Conservation (phyloP, 2,888 invertebrate species). For the Cerceris ruficornis region DNA sequence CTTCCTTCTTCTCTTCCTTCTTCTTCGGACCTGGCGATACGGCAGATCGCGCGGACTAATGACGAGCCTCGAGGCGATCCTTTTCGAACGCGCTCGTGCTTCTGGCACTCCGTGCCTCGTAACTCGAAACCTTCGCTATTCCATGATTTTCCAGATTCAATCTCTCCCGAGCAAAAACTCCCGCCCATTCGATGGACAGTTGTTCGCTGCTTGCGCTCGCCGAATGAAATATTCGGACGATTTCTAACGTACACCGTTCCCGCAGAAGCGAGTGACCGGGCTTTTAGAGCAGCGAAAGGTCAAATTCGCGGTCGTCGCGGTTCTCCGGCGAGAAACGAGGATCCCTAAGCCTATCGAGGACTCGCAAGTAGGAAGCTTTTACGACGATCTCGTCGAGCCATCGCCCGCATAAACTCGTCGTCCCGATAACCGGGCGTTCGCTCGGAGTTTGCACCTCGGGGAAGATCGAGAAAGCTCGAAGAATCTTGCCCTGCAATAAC, state of each 20-base stretch:
- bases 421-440: slow-evolving; percentile 49
- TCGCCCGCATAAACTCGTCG: slow-evolving; percentile 59
- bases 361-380: slow-evolving; percentile 65
- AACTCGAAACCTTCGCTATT: slow-evolving; percentile 27
- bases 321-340: too few species aligned
- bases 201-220: not conserved
- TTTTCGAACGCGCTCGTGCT: slow-evolving; percentile 48
- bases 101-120: slow-evolving; percentile 23
- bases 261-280: too few species aligned
- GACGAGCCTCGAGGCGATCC: slow-evolving; percentile 57
- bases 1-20: slow-evolving; percentile 27
- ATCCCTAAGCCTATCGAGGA: slow-evolving; percentile 25
- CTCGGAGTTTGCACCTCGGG: not conserved
- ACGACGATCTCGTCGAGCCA: slow-evolving; percentile 61
- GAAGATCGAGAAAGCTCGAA: not conserved
- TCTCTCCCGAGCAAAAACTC: not conserved
- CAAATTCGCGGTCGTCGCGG: too few species aligned
- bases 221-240: too few species aligned
- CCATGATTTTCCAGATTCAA: slow-evolving; percentile 26
- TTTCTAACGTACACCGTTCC: too few species aligned
- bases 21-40: slow-evolving; percentile 51
- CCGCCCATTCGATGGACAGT: not conserved
- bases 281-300: too few species aligned
- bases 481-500: too few species aligned
- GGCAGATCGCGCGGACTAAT: slow-evolving; percentile 66